phyloP scores from a whole-genome alignment of 1,140 invertebrate species.

The Ceratoteleas bidentatus region DNA sequence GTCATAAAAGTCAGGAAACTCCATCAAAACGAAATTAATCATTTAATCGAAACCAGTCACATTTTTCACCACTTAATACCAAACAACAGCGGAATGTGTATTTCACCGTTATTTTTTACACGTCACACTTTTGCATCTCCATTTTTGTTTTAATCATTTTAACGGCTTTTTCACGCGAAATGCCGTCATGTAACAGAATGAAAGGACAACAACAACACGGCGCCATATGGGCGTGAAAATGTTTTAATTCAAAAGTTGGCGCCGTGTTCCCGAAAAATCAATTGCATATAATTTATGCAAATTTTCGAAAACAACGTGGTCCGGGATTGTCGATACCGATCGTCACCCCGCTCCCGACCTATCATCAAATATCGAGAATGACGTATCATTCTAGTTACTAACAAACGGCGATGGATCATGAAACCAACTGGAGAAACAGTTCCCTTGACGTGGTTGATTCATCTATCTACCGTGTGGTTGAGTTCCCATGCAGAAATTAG shows the following conservation, averaged over 20 bases:
- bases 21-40: not conserved
- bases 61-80: too few species aligned
- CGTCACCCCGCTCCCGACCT: not conserved
- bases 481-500: slow-evolving; percentile 63
- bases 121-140: too few species aligned
- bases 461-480: slow-evolving; percentile 60
- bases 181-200: not conserved
- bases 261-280: slow-evolving; percentile 5
- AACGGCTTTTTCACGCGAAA: not conserved
- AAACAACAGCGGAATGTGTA: too few species aligned
- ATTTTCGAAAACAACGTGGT: slow-evolving; percentile 18
- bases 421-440: slow-evolving; percentile 61
- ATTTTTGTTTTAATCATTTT: not conserved
- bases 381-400: slow-evolving; percentile 27
- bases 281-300: slow-evolving; percentile 20
- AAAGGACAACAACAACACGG: not conserved
- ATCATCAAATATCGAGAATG: slow-evolving; percentile 39
- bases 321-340: too few species aligned
- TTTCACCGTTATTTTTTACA: too few species aligned
- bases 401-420: slow-evolving; percentile 44
- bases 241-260: slow-evolving; percentile 1
- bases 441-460: slow-evolving; percentile 66
- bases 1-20: too few species aligned
- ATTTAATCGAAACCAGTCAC: not conserved
- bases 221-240: not conserved